Percentiles rank a stretch among this genome's conserved stretches.
Conservation (phyloP, 30 jellyfish, hydroid and myxozoan genomes). For the Nemopilema nomurai region DNA sequence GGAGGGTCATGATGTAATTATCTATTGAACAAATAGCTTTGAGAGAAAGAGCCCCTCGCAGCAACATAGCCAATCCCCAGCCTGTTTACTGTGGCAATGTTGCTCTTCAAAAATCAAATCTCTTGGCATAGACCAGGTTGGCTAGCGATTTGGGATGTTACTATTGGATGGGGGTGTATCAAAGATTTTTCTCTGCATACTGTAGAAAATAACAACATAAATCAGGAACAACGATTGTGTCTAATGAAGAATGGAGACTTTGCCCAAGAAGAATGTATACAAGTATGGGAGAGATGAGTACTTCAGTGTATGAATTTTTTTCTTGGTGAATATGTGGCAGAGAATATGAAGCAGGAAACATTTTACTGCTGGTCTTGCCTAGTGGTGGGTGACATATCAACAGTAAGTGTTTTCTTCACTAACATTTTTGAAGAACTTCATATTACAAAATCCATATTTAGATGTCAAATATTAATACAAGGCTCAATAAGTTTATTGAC, state of each 20-base stretch:
- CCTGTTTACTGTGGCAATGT: not conserved
- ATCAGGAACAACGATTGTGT: not conserved
- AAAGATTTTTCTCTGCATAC: not conserved
- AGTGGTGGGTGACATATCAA: too few relatives aligned
- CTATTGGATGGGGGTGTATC: not conserved
- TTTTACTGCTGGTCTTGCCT: not conserved
- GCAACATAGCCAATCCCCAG: not conserved
- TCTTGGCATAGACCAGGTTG: not conserved
- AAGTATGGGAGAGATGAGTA: not conserved
- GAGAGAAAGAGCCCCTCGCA: not conserved
- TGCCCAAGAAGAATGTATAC: not conserved
- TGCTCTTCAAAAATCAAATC: not conserved
- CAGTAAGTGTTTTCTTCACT: not conserved
- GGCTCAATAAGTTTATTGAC: not conserved
- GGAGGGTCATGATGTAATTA: not conserved
- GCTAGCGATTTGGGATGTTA: not conserved
- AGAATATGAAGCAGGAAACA: not conserved
- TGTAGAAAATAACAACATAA: not conserved
- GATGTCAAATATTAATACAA: too few relatives aligned
- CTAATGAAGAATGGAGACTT: not conserved
- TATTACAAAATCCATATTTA: too few relatives aligned
- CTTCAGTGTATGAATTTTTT: not conserved
- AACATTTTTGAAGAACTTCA: not conserved
- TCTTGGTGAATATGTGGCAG: not conserved
- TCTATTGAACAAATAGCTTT: not conserved